These are phyloP conservation scores for Acanthornis magna DNA, from an alignment of 2,797 vertebrate species.

Conservation along the genomic window DNA sequence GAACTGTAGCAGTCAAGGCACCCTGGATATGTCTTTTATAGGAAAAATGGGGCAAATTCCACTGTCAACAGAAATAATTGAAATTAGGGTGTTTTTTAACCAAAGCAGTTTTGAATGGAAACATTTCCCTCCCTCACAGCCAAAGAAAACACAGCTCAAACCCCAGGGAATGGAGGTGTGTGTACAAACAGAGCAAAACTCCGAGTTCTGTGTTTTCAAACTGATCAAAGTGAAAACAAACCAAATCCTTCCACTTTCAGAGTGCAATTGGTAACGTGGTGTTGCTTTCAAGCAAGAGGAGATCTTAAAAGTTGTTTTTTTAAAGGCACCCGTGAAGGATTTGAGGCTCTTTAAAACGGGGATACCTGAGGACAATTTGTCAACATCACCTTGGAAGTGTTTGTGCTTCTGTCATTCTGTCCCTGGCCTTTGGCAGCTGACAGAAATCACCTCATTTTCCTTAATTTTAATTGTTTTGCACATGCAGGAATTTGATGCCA, in stretches of 20 bases:
- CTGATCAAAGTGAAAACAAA: neutral
- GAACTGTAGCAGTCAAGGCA: neutral
- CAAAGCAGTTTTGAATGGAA: neutral
- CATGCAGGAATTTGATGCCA: neutral
- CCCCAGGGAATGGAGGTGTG: neutral
- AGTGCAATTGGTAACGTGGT: neutral
- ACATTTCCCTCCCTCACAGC: neutral
- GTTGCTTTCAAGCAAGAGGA: neutral
- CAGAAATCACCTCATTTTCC: neutral
- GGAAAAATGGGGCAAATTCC: neutral
- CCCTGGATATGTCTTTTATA: neutral
- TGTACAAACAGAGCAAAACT: neutral
- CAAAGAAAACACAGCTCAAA: neutral
- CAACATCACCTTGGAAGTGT: neutral
- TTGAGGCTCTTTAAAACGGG: neutral
- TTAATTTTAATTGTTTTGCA: fast-evolving
- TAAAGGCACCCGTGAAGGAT: fast-evolving
- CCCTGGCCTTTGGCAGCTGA: neutral
- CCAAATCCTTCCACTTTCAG: neutral
- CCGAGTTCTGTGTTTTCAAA: neutral
- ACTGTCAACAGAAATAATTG: neutral
- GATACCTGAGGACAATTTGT: neutral
- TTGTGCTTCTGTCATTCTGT: neutral
- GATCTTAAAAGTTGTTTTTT: neutral
- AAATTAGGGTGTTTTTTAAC: neutral